Evolutionary conservation across 2,797 vertebrate species (phyloP).

Genomic region (Prionace glauca): DNA sequence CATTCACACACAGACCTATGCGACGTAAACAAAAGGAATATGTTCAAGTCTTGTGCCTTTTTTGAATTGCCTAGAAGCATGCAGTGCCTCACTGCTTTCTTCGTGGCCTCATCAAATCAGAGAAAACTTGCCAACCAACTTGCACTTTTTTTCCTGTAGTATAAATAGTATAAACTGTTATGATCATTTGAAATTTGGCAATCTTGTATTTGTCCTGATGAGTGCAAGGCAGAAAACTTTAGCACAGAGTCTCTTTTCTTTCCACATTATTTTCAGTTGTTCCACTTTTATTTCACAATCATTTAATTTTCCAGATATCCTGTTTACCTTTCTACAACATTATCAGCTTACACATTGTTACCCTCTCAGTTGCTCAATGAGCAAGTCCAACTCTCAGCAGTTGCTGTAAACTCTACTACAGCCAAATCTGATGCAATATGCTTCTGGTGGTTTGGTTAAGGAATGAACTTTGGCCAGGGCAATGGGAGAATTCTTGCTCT

Average conservation of each 20-base stretch:
- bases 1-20: neutral
- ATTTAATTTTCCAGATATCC: neutral
- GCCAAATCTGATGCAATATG: neutral
- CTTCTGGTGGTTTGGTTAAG: neutral
- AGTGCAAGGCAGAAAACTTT: neutral
- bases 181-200: neutral
- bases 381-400: neutral
- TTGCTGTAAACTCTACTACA: neutral
- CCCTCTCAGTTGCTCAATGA: too few relatives aligned
- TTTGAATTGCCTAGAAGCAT: neutral
- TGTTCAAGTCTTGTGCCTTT: neutral
- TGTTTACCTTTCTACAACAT: neutral
- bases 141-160: too few relatives aligned
- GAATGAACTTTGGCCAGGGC: neutral
- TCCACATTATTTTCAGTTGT: neutral
- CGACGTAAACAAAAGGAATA: neutral
- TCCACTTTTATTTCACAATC: neutral
- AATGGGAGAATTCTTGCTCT: neutral
- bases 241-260: neutral
- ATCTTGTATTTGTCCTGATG: neutral
- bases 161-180: neutral
- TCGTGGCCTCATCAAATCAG: too few relatives aligned
- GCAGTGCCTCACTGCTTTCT: neutral
- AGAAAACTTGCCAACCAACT: neutral
- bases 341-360: neutral